Evolutionary conservation across 2,888 invertebrate species (phyloP), one percentile per base, ranked within the genome.

Genomic region (Melangyna quadrimaculata): DNA sequence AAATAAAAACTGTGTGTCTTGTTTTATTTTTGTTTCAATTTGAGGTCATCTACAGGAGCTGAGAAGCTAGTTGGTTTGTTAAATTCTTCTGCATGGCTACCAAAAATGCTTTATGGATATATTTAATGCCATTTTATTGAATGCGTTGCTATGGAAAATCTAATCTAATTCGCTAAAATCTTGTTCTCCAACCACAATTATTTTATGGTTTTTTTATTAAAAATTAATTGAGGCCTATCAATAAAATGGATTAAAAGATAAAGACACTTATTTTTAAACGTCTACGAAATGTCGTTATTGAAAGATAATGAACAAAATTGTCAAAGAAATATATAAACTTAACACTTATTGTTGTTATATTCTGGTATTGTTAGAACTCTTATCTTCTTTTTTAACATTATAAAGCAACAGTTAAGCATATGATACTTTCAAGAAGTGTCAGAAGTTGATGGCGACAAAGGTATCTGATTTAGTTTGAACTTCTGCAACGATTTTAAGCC

Each of bases 21-120:
- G 61, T 79, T 86, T 83, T 45, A 74, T 75, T 84, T 71, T 59
- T 61, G 51, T 57, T 67, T 73, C 55, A 27, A 19, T 53, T 57
- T 70, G 22, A 37, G 55, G 65, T 65, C 53, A 14, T 53, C 37
- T 70, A 57, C 6, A 63, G n/a, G 3, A 22, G 37, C 14, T 14
- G 22, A 9, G 27, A n/a, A n/a, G n/a, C n/a, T n/a, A n/a, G n/a
- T n/a, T n/a, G n/a, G n/a, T n/a, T n/a, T n/a, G n/a, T n/a, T n/a
- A n/a, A 40, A 24, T 10, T 27, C 14, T n/a, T 37, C 2, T 45
- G 22, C 32, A 22, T 19, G 22, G 14, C 6, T 24, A 24, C 17
- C 1, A 37, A 40, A 61, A 61, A 24, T 40, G n/a, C 24, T n/a
- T 40, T 40, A 40, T 61, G 27, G 24, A 59, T 35, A 22, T 19